A percentile compares a stretch with the other conserved stretches of the same genome.
Conservation (phyloP, 1,140 invertebrate species). For the Babylonia areolata region DNA sequence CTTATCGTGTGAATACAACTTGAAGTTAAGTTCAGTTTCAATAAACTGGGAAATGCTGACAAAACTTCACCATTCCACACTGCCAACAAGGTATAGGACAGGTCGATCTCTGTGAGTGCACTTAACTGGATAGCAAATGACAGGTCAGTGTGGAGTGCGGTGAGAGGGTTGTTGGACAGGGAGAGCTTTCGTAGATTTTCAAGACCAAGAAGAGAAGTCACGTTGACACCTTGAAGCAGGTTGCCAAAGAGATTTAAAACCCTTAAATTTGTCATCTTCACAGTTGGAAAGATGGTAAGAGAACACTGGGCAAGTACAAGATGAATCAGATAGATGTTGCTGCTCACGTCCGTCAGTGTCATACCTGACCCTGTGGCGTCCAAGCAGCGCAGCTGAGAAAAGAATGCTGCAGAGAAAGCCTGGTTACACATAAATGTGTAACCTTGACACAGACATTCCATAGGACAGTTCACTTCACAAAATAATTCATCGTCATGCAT, state of each 20-base stretch:
- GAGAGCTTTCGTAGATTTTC: conserved; percentile 23
- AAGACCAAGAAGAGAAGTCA: background rate
- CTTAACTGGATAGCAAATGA: background rate
- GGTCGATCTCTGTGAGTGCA: background rate
- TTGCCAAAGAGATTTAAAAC: conserved; percentile 28
- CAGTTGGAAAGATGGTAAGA: background rate
- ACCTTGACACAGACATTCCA: conserved; percentile 39
- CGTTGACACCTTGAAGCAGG: background rate
- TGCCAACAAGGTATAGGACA: background rate
- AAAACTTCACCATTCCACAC: conserved; percentile 4
- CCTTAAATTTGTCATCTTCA: background rate
- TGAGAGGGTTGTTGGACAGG: conserved; percentile 12
- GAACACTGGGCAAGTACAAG: background rate
- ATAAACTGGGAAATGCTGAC: background rate
- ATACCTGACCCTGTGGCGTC: conserved; percentile 16
- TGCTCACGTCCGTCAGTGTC: background rate
- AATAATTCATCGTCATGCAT: conserved; percentile 41
- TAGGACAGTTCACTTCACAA: conserved; percentile 42
- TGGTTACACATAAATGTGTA: conserved; percentile 1
- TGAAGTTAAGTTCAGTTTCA: background rate
- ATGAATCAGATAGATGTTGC: background rate
- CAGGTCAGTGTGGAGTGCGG: background rate
- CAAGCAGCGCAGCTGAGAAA: background rate
- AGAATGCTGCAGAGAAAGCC: background rate
- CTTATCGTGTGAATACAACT: background rate